These are phyloP conservation scores for Heliconius charithonia DNA, from an alignment of 2,888 invertebrate genomes.

Conservation along the genomic window DNA sequence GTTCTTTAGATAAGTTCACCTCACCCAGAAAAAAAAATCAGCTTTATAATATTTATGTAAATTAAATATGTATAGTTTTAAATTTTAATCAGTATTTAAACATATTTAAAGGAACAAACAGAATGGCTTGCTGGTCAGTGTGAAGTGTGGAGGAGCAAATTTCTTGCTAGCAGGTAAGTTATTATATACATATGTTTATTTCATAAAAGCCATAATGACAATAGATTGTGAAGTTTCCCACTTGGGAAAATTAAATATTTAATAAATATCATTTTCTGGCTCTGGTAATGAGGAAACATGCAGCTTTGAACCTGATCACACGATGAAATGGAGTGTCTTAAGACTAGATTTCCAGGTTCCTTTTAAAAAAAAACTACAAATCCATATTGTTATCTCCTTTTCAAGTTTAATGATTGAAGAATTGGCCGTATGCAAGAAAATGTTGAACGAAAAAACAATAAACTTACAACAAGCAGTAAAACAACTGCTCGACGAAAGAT, in stretches of 20 bases:
- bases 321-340: too few species aligned
- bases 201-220: background rate
- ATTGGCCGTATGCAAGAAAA: constrained; percentile 93
- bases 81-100: constrained; percentile 14
- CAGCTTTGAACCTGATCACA: too few species aligned
- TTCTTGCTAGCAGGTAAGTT: constrained; percentile 94
- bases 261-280: too few species aligned
- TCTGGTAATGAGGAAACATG: too few species aligned
- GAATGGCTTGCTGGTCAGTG: constrained; percentile 97
- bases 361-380: background rate
- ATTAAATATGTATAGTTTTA: background rate
- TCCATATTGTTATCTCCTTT: constrained; percentile 19
- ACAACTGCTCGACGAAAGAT: constrained; percentile 87
- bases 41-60: background rate
- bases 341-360: too few species aligned
- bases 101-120: constrained; percentile 87
- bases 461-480: constrained; percentile 88
- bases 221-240: too few species aligned
- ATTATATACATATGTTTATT: background rate
- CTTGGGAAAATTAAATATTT: too few species aligned
- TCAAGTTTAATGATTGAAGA: constrained; percentile 96
- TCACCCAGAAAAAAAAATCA: too few species aligned
- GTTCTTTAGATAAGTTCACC: too few species aligned
- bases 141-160: constrained; percentile 98
- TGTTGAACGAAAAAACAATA: constrained; percentile 87